Evolutionary conservation across 2,113 vertebrate species (phyloP).

Genomic region (Tyrannus savana): DNA sequence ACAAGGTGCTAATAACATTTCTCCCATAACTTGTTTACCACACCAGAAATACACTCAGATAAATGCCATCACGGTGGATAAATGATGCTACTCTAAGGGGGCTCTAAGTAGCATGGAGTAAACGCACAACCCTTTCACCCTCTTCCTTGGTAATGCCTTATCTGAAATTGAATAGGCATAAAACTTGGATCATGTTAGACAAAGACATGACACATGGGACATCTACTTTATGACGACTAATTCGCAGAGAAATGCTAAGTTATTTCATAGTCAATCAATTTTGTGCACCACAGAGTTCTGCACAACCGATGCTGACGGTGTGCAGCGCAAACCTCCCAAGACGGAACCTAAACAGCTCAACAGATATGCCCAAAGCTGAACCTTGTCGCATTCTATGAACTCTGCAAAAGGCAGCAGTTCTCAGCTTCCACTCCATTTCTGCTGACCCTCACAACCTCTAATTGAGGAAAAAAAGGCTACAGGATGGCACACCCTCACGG

Average conservation of each 20-base stretch:
- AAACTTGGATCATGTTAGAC: not conserved
- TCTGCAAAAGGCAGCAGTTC: not conserved
- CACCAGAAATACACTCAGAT: slow-evolving; percentile 15
- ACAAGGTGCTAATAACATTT: not conserved
- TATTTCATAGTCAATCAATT: not conserved
- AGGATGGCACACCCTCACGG: not conserved
- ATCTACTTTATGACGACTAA: not conserved
- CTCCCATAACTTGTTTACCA: slow-evolving; percentile 8
- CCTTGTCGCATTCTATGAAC: not conserved
- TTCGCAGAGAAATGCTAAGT: not conserved
- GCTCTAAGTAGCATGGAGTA: not conserved
- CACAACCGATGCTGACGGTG: rapidly evolving
- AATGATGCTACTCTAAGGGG: not conserved
- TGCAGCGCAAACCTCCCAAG: not conserved
- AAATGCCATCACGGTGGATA: slow-evolving; percentile 17
- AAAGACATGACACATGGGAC: not conserved
- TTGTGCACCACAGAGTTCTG: not conserved
- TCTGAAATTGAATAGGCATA: not conserved
- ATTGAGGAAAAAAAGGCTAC: not conserved
- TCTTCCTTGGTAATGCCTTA: not conserved
- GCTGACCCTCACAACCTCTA: not conserved
- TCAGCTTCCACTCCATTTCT: not conserved
- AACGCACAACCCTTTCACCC: not conserved
- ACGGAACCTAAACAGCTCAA: not conserved
- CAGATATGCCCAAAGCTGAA: not conserved